Evolutionary conservation across 1,140 invertebrate genomes (phyloP), one percentile per base, ranked within the genome.

Genomic region (Orchestia grillus): DNA sequence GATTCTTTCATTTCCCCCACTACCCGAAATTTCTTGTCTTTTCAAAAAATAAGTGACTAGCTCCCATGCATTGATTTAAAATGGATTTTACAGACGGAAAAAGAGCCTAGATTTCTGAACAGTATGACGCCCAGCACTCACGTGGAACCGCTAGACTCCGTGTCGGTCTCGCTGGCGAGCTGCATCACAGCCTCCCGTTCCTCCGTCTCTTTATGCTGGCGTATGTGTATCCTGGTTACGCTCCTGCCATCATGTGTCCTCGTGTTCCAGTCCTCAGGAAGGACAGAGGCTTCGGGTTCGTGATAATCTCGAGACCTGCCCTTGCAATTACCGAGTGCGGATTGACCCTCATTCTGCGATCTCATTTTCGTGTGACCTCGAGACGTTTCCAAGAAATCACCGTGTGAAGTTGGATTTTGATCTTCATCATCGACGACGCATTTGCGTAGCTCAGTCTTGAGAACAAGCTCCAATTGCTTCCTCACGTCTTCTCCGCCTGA

Each of bases 151-250:
- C 92, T 45, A 0, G 92, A 94, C 92, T 94, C 92, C 3, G 92
- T 94, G 44, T 94, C 92, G 11, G 92, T 94, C 92, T 94, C 92
- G 44, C 43, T 45, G 6, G 92, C 92, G 8, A 94, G 43, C 44
- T 94, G 92, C 92, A 94, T 94, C 23, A 94, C 92, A n/a, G 92
- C 92, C 44, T 94, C 92, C 44, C 92, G 8, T 40, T 94, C 92
- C 92, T 94, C 92, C 11, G 44, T 94, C 19, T 47, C 92, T 8
- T 42, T 43, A 23, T 23, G 43, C 16, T 47, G 92, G 15, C 88
- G 88, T 45, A 94, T 45, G 41, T 44, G 41, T 8, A 94, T 94
- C 40, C 92, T 94, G 0, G 44, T 94, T 44, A 94, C 44, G 88
- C 43, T 90, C 41, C 88, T 90, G n/a, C 41, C n/a, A 11, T 41